Evolutionary conservation across 2,113 vertebrate genomes (phyloP), one percentile per base, ranked within the genome.

Genomic region (Austrofundulus limnaeus): DNA sequence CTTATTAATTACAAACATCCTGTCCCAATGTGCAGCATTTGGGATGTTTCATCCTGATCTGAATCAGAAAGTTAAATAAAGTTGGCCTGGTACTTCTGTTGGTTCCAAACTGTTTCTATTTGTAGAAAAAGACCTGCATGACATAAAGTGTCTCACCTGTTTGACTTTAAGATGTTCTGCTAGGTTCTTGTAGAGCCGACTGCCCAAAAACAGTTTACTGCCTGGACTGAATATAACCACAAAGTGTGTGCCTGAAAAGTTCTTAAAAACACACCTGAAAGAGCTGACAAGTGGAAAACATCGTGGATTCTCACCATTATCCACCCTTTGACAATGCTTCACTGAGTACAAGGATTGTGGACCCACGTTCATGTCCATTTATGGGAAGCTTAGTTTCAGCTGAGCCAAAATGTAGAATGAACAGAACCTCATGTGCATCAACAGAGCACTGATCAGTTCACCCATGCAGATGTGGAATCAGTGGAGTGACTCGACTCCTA

Each of bases 331-430:
- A 54, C 31, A 54, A 54, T 54, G 51, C 51, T 38, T 31, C 31
- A 54, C 14, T 54, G 15, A 14, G 13, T 38, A 14, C 31, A 20
- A 54, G 51, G 51, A 54, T 38, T 54, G 51, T 9, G 17, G 31
- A 12, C n/a, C 24, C 11, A 21, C 38, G 6, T 37, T 16, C 19
- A 54, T 37, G 51, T 14, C 51, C 51, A 54, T 54, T 54, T 54
- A 54, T 54, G 51, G 51, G 31, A 19, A 38, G 51, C 31, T 54
- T 54, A 54, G 43, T 3, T 20, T n/a, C 43, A 20, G 43, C 43
- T 46, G n/a, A 20, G n/a, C n/a, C 43, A 46, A 46, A 46, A 46
- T n/a, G 42, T 11, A 20, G n/a, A 24, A 34, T 19, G 31, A 54
- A 13, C 14, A 28, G 25, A 34, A 54, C 51, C 16, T 12, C 31